phyloP scores from a whole-genome alignment of 2,113 vertebrate genomes.

The Cephalopterus ornatus region DNA sequence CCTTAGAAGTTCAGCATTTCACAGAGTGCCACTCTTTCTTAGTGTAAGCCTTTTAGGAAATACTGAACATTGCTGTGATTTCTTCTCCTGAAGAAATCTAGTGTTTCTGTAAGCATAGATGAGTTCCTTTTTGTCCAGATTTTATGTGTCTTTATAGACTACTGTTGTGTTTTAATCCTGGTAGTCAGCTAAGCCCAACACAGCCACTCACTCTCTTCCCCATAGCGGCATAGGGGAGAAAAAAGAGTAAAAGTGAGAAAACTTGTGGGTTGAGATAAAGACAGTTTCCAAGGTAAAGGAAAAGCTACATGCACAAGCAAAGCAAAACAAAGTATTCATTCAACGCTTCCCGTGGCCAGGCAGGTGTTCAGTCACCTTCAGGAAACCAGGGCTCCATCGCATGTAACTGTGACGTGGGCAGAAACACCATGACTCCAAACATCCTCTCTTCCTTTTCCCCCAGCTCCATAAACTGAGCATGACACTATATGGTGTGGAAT shows the following conservation, averaged over 20 bases:
- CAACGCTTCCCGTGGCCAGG: not conserved
- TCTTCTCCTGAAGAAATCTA: not conserved
- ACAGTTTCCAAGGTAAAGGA: not conserved
- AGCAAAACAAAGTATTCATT: not conserved
- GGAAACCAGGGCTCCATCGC: not conserved
- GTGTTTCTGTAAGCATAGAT: not conserved
- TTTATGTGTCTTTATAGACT: not conserved
- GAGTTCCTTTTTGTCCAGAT: not conserved
- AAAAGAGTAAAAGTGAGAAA: not conserved
- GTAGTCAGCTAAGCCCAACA: not conserved
- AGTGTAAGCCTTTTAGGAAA: not conserved
- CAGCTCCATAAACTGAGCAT: not conserved
- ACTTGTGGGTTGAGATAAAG: not conserved
- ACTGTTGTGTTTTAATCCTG: not conserved
- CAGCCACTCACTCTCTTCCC: not conserved
- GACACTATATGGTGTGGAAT: not conserved
- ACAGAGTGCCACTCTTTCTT: not conserved
- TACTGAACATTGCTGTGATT: not conserved
- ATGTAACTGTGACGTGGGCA: rapidly evolving
- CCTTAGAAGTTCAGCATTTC: not conserved
- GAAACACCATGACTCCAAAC: rapidly evolving
- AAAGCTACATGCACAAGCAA: not conserved
- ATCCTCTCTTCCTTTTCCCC: not conserved
- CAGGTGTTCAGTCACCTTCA: not conserved
- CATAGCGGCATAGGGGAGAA: not conserved